These are phyloP conservation scores for Zaprionus inermis DNA, from an alignment of 1,140 invertebrate species.

Conservation along the genomic window DNA sequence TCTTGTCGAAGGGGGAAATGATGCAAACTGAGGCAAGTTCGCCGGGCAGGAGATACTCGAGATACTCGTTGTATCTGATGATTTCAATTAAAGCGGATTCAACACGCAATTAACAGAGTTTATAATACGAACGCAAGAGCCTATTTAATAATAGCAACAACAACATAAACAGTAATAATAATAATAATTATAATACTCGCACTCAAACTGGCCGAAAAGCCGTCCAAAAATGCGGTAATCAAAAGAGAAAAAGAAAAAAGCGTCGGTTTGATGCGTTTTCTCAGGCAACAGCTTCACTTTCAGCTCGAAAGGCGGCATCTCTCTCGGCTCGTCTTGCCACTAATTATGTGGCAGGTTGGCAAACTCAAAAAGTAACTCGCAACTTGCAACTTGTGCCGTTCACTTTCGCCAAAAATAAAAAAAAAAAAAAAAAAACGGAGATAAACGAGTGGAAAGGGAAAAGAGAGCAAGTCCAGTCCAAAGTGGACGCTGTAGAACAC, in stretches of 20 bases:
- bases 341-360: conserved; percentile 46
- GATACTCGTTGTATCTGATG: not conserved
- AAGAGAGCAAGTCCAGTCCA: conserved; percentile 3
- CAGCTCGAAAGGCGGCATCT: conserved; percentile 13
- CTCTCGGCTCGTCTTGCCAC: conserved; percentile 16
- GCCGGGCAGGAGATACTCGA: too few species aligned
- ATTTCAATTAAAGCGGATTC: conserved; percentile 79
- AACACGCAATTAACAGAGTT: conserved; percentile 76
- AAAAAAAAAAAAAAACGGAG: not conserved
- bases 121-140: conserved; percentile 15
- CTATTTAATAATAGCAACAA: conserved; percentile 26
- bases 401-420: conserved; percentile 16
- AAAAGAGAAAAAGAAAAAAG: conserved; percentile 7
- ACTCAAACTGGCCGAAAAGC: conserved; percentile 17
- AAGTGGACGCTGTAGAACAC: conserved; percentile 53
- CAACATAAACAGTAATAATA: not conserved
- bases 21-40: not conserved
- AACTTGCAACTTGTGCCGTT: conserved; percentile 12
- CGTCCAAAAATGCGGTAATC: conserved; percentile 43
- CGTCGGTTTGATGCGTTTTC: conserved; percentile 37
- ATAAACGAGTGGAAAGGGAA: not conserved
- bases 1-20: conserved; percentile 17
- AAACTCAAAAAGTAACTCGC: conserved; percentile 10
- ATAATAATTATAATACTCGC: not conserved
- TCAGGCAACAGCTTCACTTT: conserved; percentile 56